Evolutionary conservation across 2,113 vertebrate genomes (phyloP), one percentile per base, ranked within the genome.

Genomic region (Hippolais icterina): DNA sequence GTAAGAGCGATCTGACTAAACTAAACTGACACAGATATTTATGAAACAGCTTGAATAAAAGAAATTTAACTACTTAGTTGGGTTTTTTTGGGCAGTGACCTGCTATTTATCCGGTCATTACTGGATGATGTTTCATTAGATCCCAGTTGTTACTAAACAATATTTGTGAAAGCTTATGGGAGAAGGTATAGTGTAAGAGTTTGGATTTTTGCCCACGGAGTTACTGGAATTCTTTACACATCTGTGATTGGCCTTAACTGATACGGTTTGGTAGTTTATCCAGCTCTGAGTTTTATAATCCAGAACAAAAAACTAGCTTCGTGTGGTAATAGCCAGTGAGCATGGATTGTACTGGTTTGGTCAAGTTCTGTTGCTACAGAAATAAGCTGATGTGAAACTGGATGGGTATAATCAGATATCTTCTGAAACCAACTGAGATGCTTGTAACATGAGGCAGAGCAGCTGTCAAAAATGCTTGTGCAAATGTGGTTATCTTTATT

Each of bases 401-500:
- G 76, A 49, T 94, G 94, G 57, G 41, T 87, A 78, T 93, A 89
- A 93, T 87, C 96, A 94, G 78, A 33, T 97, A 49, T 52, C 80
- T 90, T 92, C n/a, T 95, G 91, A 97, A 97, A 94, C 87, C 82
- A 95, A 69, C 92, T 68, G 81, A 87, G 94, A 95, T 94, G 76
- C 93, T 93, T 94, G 61, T 92, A 92, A 93, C 72, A 87, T 89
- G 78, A 95, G 85, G 81, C 94, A 96, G 71, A 82, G 87, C 95
- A 96, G 77, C 92, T 97, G 96, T 94, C 95, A 97, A 53, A 97
- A 80, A 89, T 95, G 70, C 96, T 92, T 97, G 90, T 97, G 93
- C 92, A 97, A 95, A 96, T 61, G 79, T 96, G 80, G 86, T 92
- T 97, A 69, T 92, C 79, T 97, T 94, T 97, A 94, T 96, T 92